Conservation (phyloP, 2,113 vertebrate species). For the Leptobrachium leishanense region DNA sequence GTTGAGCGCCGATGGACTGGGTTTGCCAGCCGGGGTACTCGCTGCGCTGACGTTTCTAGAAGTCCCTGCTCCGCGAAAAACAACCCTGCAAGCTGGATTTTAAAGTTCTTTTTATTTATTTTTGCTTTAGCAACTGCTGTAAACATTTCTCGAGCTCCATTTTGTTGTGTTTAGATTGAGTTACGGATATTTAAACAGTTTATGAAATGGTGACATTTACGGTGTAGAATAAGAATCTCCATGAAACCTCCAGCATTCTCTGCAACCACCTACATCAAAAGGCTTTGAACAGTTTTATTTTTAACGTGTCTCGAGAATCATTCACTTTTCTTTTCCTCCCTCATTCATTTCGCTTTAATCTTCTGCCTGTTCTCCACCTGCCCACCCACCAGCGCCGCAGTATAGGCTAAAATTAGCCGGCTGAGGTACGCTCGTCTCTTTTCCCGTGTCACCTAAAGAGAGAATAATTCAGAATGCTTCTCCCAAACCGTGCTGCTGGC, state of each 20-base stretch:
- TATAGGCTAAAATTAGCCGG: conserved; percentile 14
- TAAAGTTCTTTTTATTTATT: conserved; percentile 35
- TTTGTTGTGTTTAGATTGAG: conserved; percentile 51
- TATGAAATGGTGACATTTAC: conserved; percentile 48
- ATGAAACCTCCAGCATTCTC: neutral
- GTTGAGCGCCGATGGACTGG: neutral
- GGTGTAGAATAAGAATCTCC: conserved; percentile 19
- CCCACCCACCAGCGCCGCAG: conserved; percentile 14
- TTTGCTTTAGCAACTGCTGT: conserved; percentile 42
- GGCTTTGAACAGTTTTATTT: conserved; percentile 18
- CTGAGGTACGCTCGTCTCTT: conserved; percentile 19
- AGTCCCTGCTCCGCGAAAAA: neutral
- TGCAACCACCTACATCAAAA: conserved; percentile 5
- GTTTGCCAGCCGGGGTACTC: neutral
- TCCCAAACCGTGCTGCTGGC: conserved; percentile 41
- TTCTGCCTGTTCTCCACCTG: conserved; percentile 35
- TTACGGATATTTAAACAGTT: conserved; percentile 54
- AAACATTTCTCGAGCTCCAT: conserved; percentile 50
- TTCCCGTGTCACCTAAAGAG: conserved; percentile 35
- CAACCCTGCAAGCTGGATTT: neutral
- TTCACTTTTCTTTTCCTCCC: neutral
- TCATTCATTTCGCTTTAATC: conserved; percentile 4
- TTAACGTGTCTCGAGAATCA: conserved; percentile 22
- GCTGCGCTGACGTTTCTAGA: neutral
- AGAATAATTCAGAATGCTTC: conserved; percentile 38